Evolutionary conservation across 2,113 vertebrate species (phyloP).

Genomic region (Phrynocephalus versicolor): DNA sequence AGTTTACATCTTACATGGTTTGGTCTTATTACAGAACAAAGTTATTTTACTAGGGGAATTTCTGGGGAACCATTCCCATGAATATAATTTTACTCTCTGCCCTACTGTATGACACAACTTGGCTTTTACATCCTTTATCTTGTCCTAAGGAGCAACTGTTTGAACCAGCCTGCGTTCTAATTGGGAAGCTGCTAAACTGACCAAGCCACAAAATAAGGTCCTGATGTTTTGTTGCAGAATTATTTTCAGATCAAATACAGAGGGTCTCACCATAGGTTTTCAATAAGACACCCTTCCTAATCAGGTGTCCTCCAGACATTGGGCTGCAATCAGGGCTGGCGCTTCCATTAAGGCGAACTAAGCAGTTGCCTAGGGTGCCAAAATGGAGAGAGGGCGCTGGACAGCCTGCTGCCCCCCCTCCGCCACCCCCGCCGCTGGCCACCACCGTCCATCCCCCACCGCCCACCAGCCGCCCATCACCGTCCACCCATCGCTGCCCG

Average conservation of each 20-base stretch:
- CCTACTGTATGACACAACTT: background rate
- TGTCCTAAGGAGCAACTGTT: background rate
- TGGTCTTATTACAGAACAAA: background rate
- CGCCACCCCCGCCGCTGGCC: too few relatives aligned
- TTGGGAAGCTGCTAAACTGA: background rate
- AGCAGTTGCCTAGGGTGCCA: too few relatives aligned
- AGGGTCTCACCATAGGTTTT: background rate
- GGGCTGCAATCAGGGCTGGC: too few relatives aligned
- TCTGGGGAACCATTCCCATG: background rate
- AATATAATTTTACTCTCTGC: background rate
- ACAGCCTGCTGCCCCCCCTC: too few relatives aligned
- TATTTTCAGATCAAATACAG: background rate
- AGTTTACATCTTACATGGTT: background rate
- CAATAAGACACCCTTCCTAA: background rate
- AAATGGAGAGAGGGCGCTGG: too few relatives aligned
- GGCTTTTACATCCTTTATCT: background rate
- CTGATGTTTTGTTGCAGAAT: background rate
- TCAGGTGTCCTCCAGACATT: background rate
- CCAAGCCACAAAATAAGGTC: background rate
- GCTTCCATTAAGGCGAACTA: too few relatives aligned
- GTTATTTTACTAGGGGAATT: background rate
- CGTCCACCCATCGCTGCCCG: too few relatives aligned
- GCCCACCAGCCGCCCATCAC: too few relatives aligned
- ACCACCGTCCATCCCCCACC: too few relatives aligned
- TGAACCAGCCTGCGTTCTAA: too few relatives aligned